These are phyloP conservation scores for Clarias gariepinus DNA, from an alignment of 2,113 vertebrate genomes.

Conservation along the genomic window DNA sequence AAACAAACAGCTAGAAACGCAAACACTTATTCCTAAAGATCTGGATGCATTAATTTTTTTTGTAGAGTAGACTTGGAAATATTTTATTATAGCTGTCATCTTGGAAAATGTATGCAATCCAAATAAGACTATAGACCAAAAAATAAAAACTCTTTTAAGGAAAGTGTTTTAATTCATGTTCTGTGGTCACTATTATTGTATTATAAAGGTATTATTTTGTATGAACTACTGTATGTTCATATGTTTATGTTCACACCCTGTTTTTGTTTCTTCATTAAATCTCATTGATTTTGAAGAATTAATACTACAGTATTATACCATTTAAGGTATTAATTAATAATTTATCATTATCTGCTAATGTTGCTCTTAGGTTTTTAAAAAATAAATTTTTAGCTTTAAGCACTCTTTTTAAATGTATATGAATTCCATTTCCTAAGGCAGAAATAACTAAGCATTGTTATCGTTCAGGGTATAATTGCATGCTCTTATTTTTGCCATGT, in stretches of 20 bases:
- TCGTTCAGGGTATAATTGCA: background rate
- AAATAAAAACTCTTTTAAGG: background rate
- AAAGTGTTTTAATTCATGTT: background rate
- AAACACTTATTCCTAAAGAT: background rate
- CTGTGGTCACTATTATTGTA: background rate
- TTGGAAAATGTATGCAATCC: background rate
- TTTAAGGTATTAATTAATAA: too few relatives aligned
- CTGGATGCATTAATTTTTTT: background rate
- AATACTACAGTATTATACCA: too few relatives aligned
- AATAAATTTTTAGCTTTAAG: background rate
- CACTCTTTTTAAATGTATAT: background rate
- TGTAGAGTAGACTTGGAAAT: background rate
- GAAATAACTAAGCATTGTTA: background rate
- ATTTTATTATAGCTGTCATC: background rate
- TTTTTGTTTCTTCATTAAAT: background rate
- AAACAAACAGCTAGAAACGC: background rate
- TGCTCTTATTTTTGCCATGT: background rate
- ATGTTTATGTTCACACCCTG: background rate
- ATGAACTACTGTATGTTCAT: background rate
- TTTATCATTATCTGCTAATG: background rate
- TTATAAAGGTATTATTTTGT: background rate
- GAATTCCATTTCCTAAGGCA: background rate
- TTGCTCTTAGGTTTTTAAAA: constrained; percentile 16
- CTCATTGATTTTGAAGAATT: background rate
- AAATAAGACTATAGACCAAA: background rate